phyloP scores from a whole-genome alignment of 1,140 invertebrate genomes.

The Pectinophora gossypiella region DNA sequence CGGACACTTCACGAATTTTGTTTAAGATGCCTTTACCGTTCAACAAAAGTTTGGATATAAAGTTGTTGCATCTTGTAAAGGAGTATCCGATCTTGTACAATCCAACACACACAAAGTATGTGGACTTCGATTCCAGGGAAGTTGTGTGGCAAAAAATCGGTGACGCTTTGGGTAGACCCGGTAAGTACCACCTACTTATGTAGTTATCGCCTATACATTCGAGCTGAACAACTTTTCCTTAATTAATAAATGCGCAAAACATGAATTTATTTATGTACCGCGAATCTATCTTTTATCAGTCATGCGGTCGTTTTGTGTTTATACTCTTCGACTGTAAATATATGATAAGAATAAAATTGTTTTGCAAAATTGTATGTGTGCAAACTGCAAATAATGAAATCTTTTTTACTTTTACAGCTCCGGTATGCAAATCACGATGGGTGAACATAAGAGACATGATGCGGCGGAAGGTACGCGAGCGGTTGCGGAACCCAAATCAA shows the following conservation, averaged over 20 bases:
- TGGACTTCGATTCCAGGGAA: slow-evolving; percentile 51
- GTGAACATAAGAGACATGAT: slow-evolving; percentile 63
- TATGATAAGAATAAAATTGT: too few relatives aligned
- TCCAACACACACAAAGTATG: slow-evolving; percentile 40
- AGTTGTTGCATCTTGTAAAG: slow-evolving; percentile 43
- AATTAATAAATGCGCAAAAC: too few relatives aligned
- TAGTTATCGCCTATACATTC: too few relatives aligned
- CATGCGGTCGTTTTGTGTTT: too few relatives aligned
- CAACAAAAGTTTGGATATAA: slow-evolving; percentile 48
- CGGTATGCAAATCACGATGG: slow-evolving; percentile 54
- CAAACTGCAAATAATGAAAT: background rate
- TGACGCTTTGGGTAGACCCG: slow-evolving; percentile 42
- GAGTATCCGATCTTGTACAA: slow-evolving; percentile 54
- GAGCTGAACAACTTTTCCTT: too few relatives aligned
- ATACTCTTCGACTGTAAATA: too few relatives aligned
- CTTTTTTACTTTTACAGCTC: slow-evolving; percentile 33
- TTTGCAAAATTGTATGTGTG: too few relatives aligned
- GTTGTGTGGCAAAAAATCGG: slow-evolving; percentile 63
- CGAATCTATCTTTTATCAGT: too few relatives aligned
- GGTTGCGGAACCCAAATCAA: slow-evolving; percentile 33
- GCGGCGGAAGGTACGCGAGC: slow-evolving; percentile 41
- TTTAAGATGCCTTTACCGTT: slow-evolving; percentile 43
- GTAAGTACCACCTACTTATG: too few relatives aligned
- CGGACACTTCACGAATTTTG: too few relatives aligned
- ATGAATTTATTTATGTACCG: too few relatives aligned